phyloP scores from a whole-genome alignment of 1,140 invertebrate genomes.

The Diplogasteroides magnus region DNA sequence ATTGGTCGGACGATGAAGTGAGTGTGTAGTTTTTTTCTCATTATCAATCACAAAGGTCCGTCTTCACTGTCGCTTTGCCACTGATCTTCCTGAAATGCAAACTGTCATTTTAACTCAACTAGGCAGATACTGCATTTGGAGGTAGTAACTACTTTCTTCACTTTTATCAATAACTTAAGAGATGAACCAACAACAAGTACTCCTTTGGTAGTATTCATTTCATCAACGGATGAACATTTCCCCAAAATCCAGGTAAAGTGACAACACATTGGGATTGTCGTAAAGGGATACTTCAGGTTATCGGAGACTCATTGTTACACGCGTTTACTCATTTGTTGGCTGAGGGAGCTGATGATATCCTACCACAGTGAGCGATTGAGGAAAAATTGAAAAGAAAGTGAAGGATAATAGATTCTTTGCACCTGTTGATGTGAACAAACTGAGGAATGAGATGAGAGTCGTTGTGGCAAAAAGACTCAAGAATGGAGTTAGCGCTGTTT shows the following conservation, averaged over 20 bases:
- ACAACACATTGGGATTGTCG: not conserved
- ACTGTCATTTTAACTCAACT: not conserved
- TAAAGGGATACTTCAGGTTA: conserved; percentile 1
- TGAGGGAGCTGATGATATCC: not conserved
- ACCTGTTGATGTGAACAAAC: not conserved
- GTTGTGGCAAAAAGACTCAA: too few species aligned
- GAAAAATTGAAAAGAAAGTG: not conserved
- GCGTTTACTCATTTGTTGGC: conserved; percentile 1
- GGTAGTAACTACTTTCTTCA: conserved; percentile 9
- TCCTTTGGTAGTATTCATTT: too few species aligned
- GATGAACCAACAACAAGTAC: conserved; percentile 17
- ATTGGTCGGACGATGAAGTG: not conserved
- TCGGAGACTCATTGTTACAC: conserved; percentile 10
- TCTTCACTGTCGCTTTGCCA: conserved; percentile 6
- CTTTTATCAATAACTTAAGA: conserved; percentile 8
- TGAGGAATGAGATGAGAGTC: conserved; percentile 6
- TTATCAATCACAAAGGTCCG: conserved; percentile 2
- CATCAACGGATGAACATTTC: conserved; percentile 3
- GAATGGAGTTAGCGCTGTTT: too few species aligned
- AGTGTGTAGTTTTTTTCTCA: not conserved
- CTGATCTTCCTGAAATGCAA: conserved; percentile 18
- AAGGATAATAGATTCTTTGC: too few species aligned
- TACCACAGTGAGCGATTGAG: conserved; percentile 3
- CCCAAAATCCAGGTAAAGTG: conserved; percentile 9
- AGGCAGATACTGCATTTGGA: conserved; percentile 20